Evolutionary conservation across 1,140 invertebrate genomes (phyloP), one percentile per base, ranked within the genome.

Genomic region (Bombus pascuorum): DNA sequence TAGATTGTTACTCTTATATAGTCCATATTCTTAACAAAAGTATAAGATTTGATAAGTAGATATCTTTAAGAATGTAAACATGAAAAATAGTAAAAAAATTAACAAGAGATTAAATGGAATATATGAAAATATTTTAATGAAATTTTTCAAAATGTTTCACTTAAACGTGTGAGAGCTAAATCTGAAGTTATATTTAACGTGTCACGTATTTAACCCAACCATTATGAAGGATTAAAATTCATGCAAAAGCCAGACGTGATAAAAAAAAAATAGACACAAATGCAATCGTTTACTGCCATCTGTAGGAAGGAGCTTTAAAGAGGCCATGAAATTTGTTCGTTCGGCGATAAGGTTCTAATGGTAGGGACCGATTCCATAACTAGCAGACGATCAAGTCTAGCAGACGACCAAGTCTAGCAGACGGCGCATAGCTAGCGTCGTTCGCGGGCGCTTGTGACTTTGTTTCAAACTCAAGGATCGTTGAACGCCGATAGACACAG

Each of bases 311-410:
- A 22, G n/a, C 37, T 34, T 53, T 9, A 83, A 77, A 39, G 73
- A 39, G 37, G 22, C 12, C 12, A 22, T 9, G 39, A 80, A 65
- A 71, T 39, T 66, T 65, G 25, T 42, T 85, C 2, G 32, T 71
- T 70, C 66, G 44, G 70, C 74, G 73, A 77, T 83, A 83, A 83
- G 44, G 44, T 83, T 84, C 66, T 59, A 80, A 79, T 85, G 39
- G 66, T 80, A 72, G 83, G 57, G 53, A 39, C 53, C 22, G 79
- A 39, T 34, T 73, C 44, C 79, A 59, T 42, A 42, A 57, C 65
- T 86, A 90, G 89, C 89, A 90, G 89, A 90, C 89, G 89, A 90
- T 83, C 47, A 65, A 75, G 53, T 79, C 65, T 86, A 90, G 89
- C 89, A 90, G 89, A 90, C 89, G 89, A 90, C 83, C 47, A 65